A percentile compares a stretch with the other conserved stretches of the same genome.
These are phyloP conservation scores for Neocrepidodera transversa DNA, from an alignment of 2,888 invertebrate genomes.

Conservation along the genomic window DNA sequence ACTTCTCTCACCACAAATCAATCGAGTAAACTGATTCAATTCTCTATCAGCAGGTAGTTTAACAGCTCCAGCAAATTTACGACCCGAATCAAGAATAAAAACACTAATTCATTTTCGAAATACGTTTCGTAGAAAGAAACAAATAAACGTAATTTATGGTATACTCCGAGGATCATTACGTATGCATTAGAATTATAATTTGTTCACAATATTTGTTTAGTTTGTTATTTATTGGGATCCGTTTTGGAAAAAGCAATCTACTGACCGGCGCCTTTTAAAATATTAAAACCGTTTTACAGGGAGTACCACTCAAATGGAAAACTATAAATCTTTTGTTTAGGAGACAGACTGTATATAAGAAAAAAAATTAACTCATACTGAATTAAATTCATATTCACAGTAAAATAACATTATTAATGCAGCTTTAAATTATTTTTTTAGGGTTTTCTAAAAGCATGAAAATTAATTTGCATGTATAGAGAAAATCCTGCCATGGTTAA, in stretches of 20 bases:
- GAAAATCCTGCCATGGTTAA: constrained; percentile 23
- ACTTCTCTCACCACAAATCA: constrained; percentile 26
- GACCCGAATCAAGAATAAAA: constrained; percentile 30
- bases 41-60: constrained; percentile 33
- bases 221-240: constrained; percentile 53
- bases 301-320: too few relatives aligned
- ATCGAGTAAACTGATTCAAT: constrained; percentile 29
- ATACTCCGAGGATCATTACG: constrained; percentile 51
- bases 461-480: constrained; percentile 12
- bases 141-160: constrained; percentile 55
- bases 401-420: too few relatives aligned
- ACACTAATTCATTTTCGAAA: constrained; percentile 40
- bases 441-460: not conserved
- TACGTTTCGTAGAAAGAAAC: constrained; percentile 53
- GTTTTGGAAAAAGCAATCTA: constrained; percentile 23
- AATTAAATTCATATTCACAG: too few relatives aligned
- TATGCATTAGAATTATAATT: constrained; percentile 60
- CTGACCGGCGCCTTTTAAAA: constrained; percentile 16
- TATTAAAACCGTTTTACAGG: constrained; percentile 8
- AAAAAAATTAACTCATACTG: too few relatives aligned
- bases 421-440: too few relatives aligned
- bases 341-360: too few relatives aligned
- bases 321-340: too few relatives aligned
- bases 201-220: constrained; percentile 59
- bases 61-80: constrained; percentile 29